Evolutionary conservation across 2,113 vertebrate genomes (phyloP).

Genomic region (Otus sunia): DNA sequence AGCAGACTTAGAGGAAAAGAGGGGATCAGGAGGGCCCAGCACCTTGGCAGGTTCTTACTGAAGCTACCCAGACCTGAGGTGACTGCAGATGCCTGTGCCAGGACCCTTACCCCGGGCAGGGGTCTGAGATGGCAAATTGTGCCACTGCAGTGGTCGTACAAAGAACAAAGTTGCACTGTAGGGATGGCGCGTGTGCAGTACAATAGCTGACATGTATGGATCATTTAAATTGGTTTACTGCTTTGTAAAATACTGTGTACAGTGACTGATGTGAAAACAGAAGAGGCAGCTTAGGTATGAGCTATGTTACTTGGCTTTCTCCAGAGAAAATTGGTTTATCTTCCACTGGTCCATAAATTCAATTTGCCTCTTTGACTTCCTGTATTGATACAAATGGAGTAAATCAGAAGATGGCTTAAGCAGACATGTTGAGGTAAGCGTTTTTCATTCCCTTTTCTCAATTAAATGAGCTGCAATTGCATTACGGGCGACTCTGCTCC

Average conservation of each 20-base stretch:
- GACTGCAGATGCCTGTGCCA: accelerated
- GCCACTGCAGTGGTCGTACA: background rate
- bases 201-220: background rate
- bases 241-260: background rate
- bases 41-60: background rate
- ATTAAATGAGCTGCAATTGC: slow-evolving; percentile 86
- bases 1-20: background rate
- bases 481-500: slow-evolving; percentile 85
- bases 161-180: background rate
- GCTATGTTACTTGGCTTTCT: slow-evolving; percentile 76
- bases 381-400: slow-evolving; percentile 82
- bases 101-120: accelerated
- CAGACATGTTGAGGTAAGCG: slow-evolving; percentile 75
- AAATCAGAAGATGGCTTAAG: slow-evolving; percentile 71
- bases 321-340: slow-evolving; percentile 84
- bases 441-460: slow-evolving; percentile 82
- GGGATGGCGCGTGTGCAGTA: background rate
- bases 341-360: slow-evolving; percentile 83
- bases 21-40: background rate
- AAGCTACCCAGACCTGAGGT: background rate
- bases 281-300: slow-evolving; percentile 60
- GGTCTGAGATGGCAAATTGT: background rate
- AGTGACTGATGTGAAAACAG: slow-evolving; percentile 50
- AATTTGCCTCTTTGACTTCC: slow-evolving; percentile 87
- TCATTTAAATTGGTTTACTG: slow-evolving; percentile 48